Base-by-base conservation (phyloP, 2,888 invertebrate genomes). In the Zhengitettix transpicula region DNA sequence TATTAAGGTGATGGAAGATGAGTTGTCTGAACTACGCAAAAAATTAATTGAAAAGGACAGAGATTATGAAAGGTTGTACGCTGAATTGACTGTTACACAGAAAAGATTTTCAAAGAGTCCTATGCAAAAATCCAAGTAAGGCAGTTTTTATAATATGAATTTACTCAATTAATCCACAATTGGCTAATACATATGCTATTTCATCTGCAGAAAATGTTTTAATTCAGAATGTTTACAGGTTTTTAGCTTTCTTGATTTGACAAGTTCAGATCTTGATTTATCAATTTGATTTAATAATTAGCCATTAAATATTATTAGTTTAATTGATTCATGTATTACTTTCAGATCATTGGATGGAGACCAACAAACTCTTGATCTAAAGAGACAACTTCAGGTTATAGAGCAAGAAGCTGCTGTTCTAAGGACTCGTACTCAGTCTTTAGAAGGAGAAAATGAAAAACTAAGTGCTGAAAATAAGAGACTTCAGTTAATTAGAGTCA, bases 41-140 rank as follows among this genome's bases (percentile, higher is more conserved):
- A 85, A 87, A 69, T 71, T 91, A 1, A 83, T 85, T 59, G 89
- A 91, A 71, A 90, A 89, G 71, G 91, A 92, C 72, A 78, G 86
- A 66, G 85, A 87, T 66, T 84, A 87, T 67, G 89, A 89, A 73
- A 78, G 84, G 65, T 74, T 91, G 58, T 83, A 86, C 66, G 80
- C 84, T 1, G 87, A 89, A 72, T 72, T 86, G 40, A 81, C 81
- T 66, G 69, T 82, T 17, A 74, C 78, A 14, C 80, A 80, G 66
- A 82, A 82, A 69, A 78, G 79, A 72, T 41, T 59, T 40, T 77
- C 80, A 55, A 83, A 83, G 71, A 79, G 76, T 64, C 78, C 80
- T 59, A 74, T 81, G 59, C 76, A 75, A 52, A 82, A 82, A 70
- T 81, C 80, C 78, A 82, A 82, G 82, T 82, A 74, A 72, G 79